Conservation (phyloP, 2,888 invertebrate species). For the Strigamia transsilvanica region DNA sequence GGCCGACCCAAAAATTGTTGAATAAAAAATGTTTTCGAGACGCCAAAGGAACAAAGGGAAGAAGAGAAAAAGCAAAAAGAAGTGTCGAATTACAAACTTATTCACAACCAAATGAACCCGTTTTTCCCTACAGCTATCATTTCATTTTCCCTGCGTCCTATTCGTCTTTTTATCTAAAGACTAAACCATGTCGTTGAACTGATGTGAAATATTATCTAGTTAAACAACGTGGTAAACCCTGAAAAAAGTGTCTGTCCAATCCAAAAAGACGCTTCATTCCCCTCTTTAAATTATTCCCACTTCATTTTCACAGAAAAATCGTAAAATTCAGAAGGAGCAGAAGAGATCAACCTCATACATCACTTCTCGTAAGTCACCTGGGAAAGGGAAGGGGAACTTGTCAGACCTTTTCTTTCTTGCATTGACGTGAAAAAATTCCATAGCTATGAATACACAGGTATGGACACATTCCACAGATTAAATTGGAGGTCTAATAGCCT, state of each 20-base stretch:
- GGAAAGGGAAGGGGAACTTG: constrained; percentile 28
- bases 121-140: constrained; percentile 48
- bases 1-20: constrained; percentile 15
- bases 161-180: constrained; percentile 45
- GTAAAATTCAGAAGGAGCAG: constrained; percentile 16
- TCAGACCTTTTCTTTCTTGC: not conserved
- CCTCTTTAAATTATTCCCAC: constrained; percentile 19
- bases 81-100: constrained; percentile 44
- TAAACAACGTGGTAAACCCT: constrained; percentile 13
- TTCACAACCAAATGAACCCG: constrained; percentile 42
- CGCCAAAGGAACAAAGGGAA: constrained; percentile 44
- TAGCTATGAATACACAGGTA: constrained; percentile 39
- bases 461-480: constrained; percentile 45
- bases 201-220: constrained; percentile 38
- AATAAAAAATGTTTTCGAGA: constrained; percentile 21
- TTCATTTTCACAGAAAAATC: constrained; percentile 36
- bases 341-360: constrained; percentile 47
- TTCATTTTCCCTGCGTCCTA: constrained; percentile 40
- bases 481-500: constrained; percentile 43
- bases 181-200: constrained; percentile 42
- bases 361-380: constrained; percentile 11
- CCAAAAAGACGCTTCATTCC: not conserved
- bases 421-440: constrained; percentile 13
- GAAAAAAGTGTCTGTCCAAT: not conserved
- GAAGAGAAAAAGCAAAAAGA: constrained; percentile 40